Evolutionary conservation across 1,140 invertebrate genomes (phyloP).

Genomic region (Myzus persicae): DNA sequence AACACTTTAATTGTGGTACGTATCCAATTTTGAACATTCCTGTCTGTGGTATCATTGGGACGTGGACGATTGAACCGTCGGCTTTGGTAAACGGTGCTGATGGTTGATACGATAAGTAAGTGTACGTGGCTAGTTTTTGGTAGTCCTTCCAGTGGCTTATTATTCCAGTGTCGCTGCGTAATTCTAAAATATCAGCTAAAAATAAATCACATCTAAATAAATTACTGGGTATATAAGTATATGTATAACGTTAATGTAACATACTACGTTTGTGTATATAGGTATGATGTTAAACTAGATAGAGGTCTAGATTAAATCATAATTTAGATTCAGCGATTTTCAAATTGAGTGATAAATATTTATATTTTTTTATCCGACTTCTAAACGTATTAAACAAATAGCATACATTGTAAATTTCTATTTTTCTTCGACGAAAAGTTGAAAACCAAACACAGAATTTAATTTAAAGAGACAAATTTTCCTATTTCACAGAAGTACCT

Average conservation of each 20-base stretch:
- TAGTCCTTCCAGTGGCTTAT: conserved; percentile 64
- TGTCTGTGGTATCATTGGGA: conserved; percentile 64
- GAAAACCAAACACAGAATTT: too few species aligned
- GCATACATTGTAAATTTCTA: not conserved
- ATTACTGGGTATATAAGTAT: not conserved
- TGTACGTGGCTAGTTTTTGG: conserved; percentile 62
- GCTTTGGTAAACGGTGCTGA: conserved; percentile 61
- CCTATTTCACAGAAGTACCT: too few species aligned
- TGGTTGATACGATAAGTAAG: conserved; percentile 62
- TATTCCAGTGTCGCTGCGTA: conserved; percentile 63
- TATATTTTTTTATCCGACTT: not conserved
- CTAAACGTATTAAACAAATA: not conserved
- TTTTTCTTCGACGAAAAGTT: not conserved
- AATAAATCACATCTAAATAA: conserved; percentile 25
- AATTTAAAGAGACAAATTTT: too few species aligned
- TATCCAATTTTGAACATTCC: conserved; percentile 62
- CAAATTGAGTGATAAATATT: not conserved
- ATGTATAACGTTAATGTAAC: too few species aligned
- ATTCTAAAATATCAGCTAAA: conserved; percentile 61
- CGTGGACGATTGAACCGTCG: conserved; percentile 60
- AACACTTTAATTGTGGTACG: conserved; percentile 60
- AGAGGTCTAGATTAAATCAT: too few species aligned
- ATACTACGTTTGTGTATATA: too few species aligned
- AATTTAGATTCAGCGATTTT: too few species aligned
- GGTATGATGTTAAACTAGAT: too few species aligned